phyloP scores from a whole-genome alignment of 64 coral and sea anemone genomes.

The Trachythela sp. region DNA sequence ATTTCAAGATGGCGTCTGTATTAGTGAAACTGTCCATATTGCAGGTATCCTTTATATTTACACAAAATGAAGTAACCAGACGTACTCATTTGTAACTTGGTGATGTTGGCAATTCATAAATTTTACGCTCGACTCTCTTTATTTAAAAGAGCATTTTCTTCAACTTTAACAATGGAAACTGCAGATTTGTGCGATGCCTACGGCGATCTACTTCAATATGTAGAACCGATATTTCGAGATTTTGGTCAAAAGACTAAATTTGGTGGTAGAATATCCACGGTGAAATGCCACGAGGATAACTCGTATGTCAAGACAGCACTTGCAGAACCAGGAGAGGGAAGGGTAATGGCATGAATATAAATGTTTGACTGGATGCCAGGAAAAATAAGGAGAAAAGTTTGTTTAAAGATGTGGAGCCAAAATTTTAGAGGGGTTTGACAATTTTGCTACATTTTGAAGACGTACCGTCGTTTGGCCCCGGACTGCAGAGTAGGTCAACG shows the following conservation, averaged over 20 bases:
- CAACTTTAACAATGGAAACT: slow-evolving; percentile 47
- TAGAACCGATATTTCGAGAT: slow-evolving; percentile 71
- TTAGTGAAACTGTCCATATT: not conserved
- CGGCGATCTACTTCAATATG: slow-evolving; percentile 81
- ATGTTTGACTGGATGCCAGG: not conserved
- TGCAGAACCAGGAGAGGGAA: slow-evolving; percentile 58
- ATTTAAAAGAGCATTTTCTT: not conserved
- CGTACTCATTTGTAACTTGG: no score
- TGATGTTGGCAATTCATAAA: not conserved
- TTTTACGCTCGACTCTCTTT: not conserved
- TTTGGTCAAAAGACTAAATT: slow-evolving; percentile 73
- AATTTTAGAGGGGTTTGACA: no score
- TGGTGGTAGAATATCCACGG: slow-evolving; percentile 78
- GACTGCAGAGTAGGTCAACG: no score
- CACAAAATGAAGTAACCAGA: not conserved
- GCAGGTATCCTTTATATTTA: not conserved
- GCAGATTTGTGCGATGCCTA: slow-evolving; percentile 88
- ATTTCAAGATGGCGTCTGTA: not conserved
- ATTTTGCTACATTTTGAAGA: no score
- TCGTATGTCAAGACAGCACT: slow-evolving; percentile 71
- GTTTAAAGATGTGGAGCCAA: not conserved
- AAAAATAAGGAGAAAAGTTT: not conserved
- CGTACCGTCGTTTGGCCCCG: no score
- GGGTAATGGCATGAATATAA: slow-evolving; percentile 22
- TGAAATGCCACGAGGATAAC: slow-evolving; percentile 93